Evolutionary conservation across 2,888 invertebrate species (phyloP), one percentile per base, ranked within the genome.

Genomic region (Mesochorus sp.): DNA sequence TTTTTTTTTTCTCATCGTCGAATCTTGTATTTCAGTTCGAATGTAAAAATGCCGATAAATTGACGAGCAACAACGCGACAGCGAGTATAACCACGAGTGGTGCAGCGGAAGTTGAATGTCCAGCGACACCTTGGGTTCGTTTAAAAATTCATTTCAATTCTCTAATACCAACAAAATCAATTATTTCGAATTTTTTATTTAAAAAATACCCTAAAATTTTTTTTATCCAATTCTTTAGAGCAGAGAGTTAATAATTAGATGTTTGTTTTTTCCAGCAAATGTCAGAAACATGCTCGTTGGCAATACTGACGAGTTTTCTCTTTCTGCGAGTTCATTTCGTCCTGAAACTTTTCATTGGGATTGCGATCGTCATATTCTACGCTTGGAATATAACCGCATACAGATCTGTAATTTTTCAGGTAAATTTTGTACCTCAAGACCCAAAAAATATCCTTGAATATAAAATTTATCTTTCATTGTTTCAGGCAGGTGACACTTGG

Each of bases 261-360:
- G 6, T 12, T 14, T 51, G 42, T 14, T 14, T 1, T 76, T 93
- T 93, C 77, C 92, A 97, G 97, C 96, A 96, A 89, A 95, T 96
- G 86, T 95, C 96, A 0, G 94, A 95, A 90, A 93, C 94, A 59
- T 94, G 94, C 91, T 93, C 93, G 6, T 86, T 95, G 74, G 93
- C 94, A 0, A 92, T 95, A 81, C 91, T 95, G 14, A 93, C 96
- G 87, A 95, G 95, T 81, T 97, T 97, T 85, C 92, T 97, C 4
- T 98, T 98, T 91, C 94, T 97, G 64, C 93, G 97, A 85, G 95
- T 98, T 21, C 96, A 97, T 81, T 96, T 96, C 85, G 92, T 96
- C 82, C 92, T 97, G 59, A 98, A 98, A 92, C 93, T 97, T 84
- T 85, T 94, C 0, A 93, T 96, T 59, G 96, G 95, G 17, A 89